These are phyloP conservation scores for Ascidia mentula DNA, from an alignment of 23 tunicate genomes.

Conservation along the genomic window DNA sequence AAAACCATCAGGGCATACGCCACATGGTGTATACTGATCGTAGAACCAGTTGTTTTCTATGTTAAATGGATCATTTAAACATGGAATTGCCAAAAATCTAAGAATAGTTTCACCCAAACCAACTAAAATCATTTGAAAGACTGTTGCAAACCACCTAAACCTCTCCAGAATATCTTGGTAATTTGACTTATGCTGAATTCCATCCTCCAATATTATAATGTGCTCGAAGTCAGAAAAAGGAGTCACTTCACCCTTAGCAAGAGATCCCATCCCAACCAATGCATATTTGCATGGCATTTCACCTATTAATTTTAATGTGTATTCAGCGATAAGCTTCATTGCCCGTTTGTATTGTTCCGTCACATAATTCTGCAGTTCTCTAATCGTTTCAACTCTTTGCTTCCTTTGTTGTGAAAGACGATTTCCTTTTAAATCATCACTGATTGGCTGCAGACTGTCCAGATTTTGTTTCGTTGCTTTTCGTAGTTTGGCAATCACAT, in stretches of 20 bases:
- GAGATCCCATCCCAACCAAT: constrained; percentile 28
- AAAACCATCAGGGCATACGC: constrained; percentile 46
- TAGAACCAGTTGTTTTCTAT: constrained; percentile 24
- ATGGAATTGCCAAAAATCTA: constrained; percentile 20
- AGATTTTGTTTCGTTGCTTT: no score
- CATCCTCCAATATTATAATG: constrained; percentile 32
- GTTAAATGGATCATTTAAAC: neutral
- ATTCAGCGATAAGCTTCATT: neutral
- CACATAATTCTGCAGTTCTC: neutral
- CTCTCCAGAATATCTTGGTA: constrained; percentile 20
- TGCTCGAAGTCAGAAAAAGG: constrained; percentile 41
- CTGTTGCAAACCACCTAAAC: constrained; percentile 34
- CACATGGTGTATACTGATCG: constrained; percentile 40
- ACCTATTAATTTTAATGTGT: neutral
- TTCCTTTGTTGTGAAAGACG: no score
- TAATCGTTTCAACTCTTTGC: neutral
- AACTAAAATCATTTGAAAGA: constrained; percentile 22
- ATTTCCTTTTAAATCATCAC: no score
- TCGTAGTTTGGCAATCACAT: no score
- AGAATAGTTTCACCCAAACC: constrained; percentile 40
- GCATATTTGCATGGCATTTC: constrained; percentile 26
- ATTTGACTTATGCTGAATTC: neutral
- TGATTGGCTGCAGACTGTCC: no score
- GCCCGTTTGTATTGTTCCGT: neutral
- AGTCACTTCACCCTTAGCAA: constrained; percentile 27